Conservation (phyloP, 35 echinoderm and acorn worm genomes). For the Ptychodera flava region DNA sequence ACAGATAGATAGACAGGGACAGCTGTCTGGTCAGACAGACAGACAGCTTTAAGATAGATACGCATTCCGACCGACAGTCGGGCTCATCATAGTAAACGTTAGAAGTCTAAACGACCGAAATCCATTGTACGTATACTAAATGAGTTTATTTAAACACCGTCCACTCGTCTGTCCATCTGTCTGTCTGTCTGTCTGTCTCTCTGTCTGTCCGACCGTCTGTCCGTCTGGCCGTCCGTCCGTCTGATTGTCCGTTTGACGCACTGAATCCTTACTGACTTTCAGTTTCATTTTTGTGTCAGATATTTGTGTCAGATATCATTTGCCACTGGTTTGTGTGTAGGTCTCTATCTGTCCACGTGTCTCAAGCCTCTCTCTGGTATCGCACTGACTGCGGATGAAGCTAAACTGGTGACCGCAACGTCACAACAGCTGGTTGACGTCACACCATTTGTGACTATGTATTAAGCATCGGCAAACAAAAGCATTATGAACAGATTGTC, state of each 20-base stretch:
- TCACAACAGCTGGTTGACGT: not conserved
- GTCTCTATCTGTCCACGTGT: not conserved
- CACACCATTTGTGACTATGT: too few species aligned
- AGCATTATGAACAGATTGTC: too few species aligned
- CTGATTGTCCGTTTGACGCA: not conserved
- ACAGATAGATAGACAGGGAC: not conserved
- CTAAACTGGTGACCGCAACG: not conserved
- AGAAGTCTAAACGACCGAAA: not conserved
- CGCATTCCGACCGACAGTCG: not conserved
- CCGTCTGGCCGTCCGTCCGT: not conserved
- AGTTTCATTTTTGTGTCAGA: too few species aligned
- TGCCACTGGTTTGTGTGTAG: not conserved
- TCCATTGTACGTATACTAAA: not conserved
- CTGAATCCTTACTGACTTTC: too few species aligned
- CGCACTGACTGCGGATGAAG: not conserved
- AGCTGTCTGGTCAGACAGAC: not conserved
- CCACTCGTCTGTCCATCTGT: not conserved
- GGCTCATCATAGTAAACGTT: not conserved
- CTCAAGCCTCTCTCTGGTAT: not conserved
- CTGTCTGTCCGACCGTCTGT: not conserved
- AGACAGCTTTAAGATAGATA: not conserved
- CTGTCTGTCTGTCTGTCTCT: not conserved
- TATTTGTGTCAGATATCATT: not conserved
- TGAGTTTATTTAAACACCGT: not conserved
- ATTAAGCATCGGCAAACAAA: too few species aligned